Base-by-base conservation (phyloP, 2,888 invertebrate genomes). In the Sussaba pulchella region DNA sequence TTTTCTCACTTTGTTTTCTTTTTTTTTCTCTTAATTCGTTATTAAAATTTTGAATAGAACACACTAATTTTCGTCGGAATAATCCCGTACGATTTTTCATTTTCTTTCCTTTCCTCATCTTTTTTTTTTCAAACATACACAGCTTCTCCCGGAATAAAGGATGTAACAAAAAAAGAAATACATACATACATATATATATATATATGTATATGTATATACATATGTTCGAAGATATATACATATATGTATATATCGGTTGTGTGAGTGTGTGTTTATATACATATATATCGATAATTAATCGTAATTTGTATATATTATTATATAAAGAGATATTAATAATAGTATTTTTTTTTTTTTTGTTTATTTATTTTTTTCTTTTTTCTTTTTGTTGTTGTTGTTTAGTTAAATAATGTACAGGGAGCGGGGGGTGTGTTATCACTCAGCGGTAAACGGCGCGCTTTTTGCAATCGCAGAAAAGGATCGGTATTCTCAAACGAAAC, bases 261-360 rank as follows among this genome's bases (percentile, higher is more conserved):
- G 67, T 61, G 70, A 83, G 83, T 85, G 81, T 84, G 74, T 84
- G 80, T 87, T 82, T 88, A 86, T 88, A 88, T 89, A 89, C 86
- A 87, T 89, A 89, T 87, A 90, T 88, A 88, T 88, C 82, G 85
- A 87, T 87, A 85, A 86, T 87, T 86, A 87, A 88, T 87, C 82
- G 84, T 87, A 85, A 83, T 89, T 88, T 87, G 85, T 90, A 88
- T 89, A 89, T 89, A 89, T 88, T 89, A 87, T 88, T 88, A 89
- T 89, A 88, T 89, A 90, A 91, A 90, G 89, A 89, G 88, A 90
- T 89, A 90, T 89, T 88, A 88, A 88, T 90, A 88, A 88, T 89
- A 88, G 88, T 89, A 86, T 87, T 87, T 88, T 88, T 86, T 87
- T 86, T 47, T 66, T 61, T 74, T 45, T 54, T 63, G 67, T 52